Evolutionary conservation across 2,797 vertebrate species (phyloP).

Genomic region (Pipistrellus nathusii): DNA sequence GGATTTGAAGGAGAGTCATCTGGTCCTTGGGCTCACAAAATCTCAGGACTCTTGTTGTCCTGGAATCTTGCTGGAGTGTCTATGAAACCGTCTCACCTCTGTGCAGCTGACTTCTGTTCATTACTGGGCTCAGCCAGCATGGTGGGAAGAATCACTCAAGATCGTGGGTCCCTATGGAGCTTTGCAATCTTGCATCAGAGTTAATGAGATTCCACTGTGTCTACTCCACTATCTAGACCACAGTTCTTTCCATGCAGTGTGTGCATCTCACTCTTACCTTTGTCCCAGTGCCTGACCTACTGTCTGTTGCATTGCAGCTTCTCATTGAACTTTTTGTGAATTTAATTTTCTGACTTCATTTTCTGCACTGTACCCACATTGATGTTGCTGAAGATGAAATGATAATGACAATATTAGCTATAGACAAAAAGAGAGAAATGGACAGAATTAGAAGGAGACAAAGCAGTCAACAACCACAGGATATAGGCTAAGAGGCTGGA

Average conservation of each 20-base stretch:
- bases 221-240: background rate
- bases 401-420: background rate
- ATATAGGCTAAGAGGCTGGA: background rate
- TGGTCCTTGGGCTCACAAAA: background rate
- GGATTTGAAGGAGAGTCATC: background rate
- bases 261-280: background rate
- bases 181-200: background rate
- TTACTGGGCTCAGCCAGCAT: background rate
- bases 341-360: constrained; percentile 6
- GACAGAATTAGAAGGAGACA: background rate
- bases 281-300: background rate
- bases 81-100: background rate
- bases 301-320: background rate
- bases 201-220: background rate
- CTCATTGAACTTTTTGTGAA: background rate
- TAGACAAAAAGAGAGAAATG: background rate
- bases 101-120: background rate
- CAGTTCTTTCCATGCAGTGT: background rate
- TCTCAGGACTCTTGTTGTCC: constrained; percentile 16
- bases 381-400: background rate
- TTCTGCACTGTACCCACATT: background rate
- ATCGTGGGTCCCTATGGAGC: background rate
- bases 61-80: background rate
- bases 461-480: background rate
- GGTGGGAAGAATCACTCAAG: background rate